Conservation (phyloP, 2,113 vertebrate species). For the Lepidothrix coronata region DNA sequence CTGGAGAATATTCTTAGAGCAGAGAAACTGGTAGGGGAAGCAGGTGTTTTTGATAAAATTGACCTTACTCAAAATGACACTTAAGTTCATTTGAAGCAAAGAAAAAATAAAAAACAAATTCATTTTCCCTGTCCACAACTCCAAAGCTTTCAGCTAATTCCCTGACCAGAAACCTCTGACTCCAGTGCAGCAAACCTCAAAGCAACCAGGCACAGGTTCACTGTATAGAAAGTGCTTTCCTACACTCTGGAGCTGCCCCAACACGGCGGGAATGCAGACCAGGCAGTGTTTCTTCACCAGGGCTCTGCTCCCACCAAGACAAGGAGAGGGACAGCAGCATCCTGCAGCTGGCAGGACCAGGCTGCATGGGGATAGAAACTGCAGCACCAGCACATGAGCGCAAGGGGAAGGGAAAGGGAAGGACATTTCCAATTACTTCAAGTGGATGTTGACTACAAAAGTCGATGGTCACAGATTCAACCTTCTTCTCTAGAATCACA, state of each 20-base stretch:
- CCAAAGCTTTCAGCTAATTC: not conserved
- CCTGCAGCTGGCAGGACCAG: not conserved
- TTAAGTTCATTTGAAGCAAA: not conserved
- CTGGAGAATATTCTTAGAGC: not conserved
- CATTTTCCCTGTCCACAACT: not conserved
- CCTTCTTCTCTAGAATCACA: not conserved
- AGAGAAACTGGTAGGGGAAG: not conserved
- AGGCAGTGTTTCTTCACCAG: not conserved
- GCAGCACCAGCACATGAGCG: not conserved
- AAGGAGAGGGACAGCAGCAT: not conserved
- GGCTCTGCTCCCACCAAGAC: not conserved
- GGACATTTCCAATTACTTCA: not conserved
- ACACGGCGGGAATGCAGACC: fast-evolving
- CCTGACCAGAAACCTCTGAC: not conserved
- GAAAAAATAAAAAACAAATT: not conserved
- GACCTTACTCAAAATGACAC: not conserved
- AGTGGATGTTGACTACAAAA: not conserved
- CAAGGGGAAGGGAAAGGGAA: fast-evolving
- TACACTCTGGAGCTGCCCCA: not conserved
- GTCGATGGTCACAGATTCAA: not conserved
- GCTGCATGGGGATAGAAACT: not conserved
- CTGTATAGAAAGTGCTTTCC: not conserved
- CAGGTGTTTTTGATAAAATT: not conserved
- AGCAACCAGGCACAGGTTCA: not conserved
- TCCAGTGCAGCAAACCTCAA: not conserved